These are phyloP conservation scores for Caracal caracal DNA, from an alignment of 2,113 vertebrate genomes.

Conservation along the genomic window DNA sequence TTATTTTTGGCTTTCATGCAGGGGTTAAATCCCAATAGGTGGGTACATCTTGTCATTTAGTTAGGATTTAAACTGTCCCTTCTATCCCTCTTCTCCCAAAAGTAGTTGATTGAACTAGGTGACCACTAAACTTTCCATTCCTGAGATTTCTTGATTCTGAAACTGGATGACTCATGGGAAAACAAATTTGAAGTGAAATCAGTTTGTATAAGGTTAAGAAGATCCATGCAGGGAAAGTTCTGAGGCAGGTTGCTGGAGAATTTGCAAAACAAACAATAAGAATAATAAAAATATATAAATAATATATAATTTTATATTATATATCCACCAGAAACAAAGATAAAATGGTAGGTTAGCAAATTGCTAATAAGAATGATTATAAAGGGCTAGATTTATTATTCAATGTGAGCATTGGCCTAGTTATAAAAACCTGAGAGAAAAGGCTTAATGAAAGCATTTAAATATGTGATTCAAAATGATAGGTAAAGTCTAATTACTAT, in stretches of 20 bases:
- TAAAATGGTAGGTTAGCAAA: background rate
- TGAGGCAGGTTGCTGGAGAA: background rate
- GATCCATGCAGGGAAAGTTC: background rate
- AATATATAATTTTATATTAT: background rate
- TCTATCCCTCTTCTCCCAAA: background rate
- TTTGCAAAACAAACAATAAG: background rate
- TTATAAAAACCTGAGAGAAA: background rate
- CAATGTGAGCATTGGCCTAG: background rate
- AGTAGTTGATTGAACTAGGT: background rate
- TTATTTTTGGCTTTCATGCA: background rate
- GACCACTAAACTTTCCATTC: background rate
- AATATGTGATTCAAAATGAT: background rate
- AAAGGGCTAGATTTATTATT: background rate
- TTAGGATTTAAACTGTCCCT: background rate
- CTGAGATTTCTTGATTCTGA: background rate
- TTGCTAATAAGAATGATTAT: background rate
- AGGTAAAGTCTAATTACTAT: background rate
- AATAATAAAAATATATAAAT: background rate
- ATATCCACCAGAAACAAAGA: background rate
- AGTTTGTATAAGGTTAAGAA: background rate
- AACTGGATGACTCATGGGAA: background rate
- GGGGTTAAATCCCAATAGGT: background rate
- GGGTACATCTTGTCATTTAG: background rate
- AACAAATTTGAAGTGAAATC: background rate
- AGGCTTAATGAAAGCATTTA: background rate